Percentiles rank a stretch among this genome's conserved stretches.
phyloP scores from a whole-genome alignment of 2,888 invertebrate species.

The Heliconius sara region DNA sequence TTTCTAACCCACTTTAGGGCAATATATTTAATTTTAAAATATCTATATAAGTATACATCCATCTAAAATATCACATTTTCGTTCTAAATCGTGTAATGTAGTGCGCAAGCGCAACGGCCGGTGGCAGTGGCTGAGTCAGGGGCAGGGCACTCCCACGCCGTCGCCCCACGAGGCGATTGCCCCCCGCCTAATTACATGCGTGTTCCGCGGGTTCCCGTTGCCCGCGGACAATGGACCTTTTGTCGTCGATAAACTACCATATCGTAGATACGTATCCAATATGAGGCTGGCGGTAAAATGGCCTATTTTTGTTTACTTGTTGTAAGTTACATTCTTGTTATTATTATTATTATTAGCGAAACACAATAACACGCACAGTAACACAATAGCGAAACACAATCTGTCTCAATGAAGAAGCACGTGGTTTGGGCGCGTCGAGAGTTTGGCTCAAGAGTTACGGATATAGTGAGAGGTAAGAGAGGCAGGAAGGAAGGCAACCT shows the following conservation, averaged over 20 bases:
- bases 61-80: background rate
- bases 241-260: slow-evolving; percentile 34
- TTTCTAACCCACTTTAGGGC: background rate
- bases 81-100: background rate
- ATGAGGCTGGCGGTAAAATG: background rate
- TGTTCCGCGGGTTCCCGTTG: slow-evolving; percentile 41
- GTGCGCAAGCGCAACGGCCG: slow-evolving; percentile 38
- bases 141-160: slow-evolving; percentile 50
- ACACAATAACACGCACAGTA: background rate
- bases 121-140: slow-evolving; percentile 49
- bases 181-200: slow-evolving; percentile 48
- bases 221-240: slow-evolving; percentile 34
- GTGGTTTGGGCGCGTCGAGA: background rate
- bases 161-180: slow-evolving; percentile 47
- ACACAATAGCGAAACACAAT: background rate
- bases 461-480: background rate
- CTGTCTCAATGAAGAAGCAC: background rate
- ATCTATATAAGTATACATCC: background rate
- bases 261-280: slow-evolving; percentile 22
- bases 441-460: background rate
- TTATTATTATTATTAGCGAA: background rate
- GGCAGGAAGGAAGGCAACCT: background rate
- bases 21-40: background rate
- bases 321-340: background rate
- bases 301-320: background rate